Base-by-base conservation (phyloP, 30 jellyfish, hydroid and myxozoan genomes). In the Pseudorhiza aurosa region DNA sequence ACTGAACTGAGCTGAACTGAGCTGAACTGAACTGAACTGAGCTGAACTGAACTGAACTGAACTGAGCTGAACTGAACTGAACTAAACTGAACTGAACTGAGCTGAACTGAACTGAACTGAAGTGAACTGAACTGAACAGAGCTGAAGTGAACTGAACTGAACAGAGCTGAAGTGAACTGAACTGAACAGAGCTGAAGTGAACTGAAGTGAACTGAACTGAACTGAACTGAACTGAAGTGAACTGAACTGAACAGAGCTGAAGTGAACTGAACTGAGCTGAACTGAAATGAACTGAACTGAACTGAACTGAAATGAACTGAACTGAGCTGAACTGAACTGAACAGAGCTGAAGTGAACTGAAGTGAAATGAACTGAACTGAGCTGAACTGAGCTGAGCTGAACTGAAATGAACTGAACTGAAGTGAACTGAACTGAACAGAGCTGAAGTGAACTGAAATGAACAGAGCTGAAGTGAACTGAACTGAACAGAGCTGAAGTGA, bases 331-430 rank as follows among this genome's bases (percentile, higher is more conserved):
- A 50, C 65, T 50, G 65, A 50, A 39, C 50, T 39, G 50, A 39
- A 39, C 65, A 5, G 65, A 50, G n/a, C 65, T 50, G 65, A 50
- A 39, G 10, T 39, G 50, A 39, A 39, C 50, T 39, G 50, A 12
- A 39, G 10, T 39, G 50, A 39, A 39, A 5, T 39, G 50, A 5
- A 39, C 12, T 39, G 50, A 39, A 39, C 7, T 39, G 50, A 39
- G 12, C 50, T 12, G 50, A 39, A 39, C 50, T 39, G 50, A 39
- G 50, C 50, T 50, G 65, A 50, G n/a, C 65, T 50, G 22, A 50
- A 50, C 65, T 50, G 65, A n/a, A 50, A 9, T 50, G 65, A 50
- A 50, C 65, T 50, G 65, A 50, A 50, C 65, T 50, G 65, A 50
- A 50, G 22, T 50, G 65, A 50, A 50, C 65, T 50, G 65, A 50